Conservation (phyloP, 2,888 invertebrate species). For the Galerucella calmariensis region DNA sequence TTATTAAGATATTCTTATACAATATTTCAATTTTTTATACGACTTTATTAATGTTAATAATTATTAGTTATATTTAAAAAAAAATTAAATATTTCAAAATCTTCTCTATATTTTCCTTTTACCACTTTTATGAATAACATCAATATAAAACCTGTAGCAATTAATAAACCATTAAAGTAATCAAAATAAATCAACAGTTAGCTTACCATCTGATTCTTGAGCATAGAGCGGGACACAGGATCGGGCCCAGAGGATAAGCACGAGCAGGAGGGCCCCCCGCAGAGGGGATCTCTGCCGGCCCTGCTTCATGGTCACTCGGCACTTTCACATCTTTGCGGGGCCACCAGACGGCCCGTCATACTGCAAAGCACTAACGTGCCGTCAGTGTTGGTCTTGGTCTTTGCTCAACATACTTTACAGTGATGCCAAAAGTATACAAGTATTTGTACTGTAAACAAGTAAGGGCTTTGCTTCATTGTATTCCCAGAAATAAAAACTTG, state of each 20-base stretch:
- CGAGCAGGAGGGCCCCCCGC: constrained; percentile 58
- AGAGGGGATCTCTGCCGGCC: constrained; percentile 59
- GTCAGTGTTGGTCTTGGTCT: constrained; percentile 16
- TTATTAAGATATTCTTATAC: neutral
- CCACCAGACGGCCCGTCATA: constrained; percentile 51
- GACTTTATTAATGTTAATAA: no score
- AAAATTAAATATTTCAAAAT: no score
- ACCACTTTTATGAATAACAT: no score
- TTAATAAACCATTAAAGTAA: neutral
- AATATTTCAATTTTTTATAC: neutral
- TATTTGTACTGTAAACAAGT: neutral
- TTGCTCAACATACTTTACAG: constrained; percentile 2
- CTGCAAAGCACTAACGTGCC: constrained; percentile 55
- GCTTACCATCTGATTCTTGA: constrained; percentile 54
- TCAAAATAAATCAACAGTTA: constrained; percentile 26
- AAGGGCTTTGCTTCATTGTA: neutral
- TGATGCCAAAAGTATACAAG: neutral
- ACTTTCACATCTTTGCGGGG: constrained; percentile 53
- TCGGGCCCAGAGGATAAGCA: constrained; percentile 53
- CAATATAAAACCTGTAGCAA: neutral
- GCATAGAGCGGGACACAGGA: constrained; percentile 51
- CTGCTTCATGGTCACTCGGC: constrained; percentile 60
- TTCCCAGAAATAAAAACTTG: neutral
- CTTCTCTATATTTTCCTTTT: no score
- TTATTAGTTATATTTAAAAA: no score